Percentiles rank a stretch among this genome's conserved stretches.
Conservation (phyloP, 2,888 invertebrate genomes). For the Macrosoma leucophasiata region DNA sequence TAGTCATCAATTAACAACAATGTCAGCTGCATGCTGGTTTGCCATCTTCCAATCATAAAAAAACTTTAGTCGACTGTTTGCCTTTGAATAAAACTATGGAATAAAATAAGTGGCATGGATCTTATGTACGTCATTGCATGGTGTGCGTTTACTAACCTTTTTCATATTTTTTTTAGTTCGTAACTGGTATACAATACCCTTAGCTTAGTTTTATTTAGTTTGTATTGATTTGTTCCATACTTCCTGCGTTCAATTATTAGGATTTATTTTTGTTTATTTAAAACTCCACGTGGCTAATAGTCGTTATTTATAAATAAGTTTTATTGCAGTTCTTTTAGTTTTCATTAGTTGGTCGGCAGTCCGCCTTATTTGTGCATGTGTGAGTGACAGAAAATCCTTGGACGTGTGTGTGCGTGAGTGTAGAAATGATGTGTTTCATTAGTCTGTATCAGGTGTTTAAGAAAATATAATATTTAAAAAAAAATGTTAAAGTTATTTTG, state of each 20-base stretch:
- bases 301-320: slow-evolving; percentile 25
- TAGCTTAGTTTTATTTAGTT: slow-evolving; percentile 14
- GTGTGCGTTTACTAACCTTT: no score
- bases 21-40: no score
- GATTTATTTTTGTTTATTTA: slow-evolving; percentile 36
- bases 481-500: no score
- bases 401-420: not conserved
- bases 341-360: slow-evolving; percentile 39
- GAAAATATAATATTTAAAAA: no score
- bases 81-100: no score
- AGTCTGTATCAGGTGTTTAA: no score
- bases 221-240: slow-evolving; percentile 34
- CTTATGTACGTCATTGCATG: no score
- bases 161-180: slow-evolving; percentile 2
- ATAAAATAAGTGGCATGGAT: no score
- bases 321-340: slow-evolving; percentile 19
- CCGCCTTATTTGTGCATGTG: slow-evolving; percentile 36
- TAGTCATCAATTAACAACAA: no score
- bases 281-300: slow-evolving; percentile 27
- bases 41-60: no score
- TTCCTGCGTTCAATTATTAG: slow-evolving; percentile 69
- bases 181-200: slow-evolving; percentile 7
- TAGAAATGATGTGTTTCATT: no score
- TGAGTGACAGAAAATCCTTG: not conserved
- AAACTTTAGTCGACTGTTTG: no score